These are phyloP conservation scores for Drosophila sturtevanti DNA, from an alignment of 1,140 invertebrate species.

Conservation along the genomic window DNA sequence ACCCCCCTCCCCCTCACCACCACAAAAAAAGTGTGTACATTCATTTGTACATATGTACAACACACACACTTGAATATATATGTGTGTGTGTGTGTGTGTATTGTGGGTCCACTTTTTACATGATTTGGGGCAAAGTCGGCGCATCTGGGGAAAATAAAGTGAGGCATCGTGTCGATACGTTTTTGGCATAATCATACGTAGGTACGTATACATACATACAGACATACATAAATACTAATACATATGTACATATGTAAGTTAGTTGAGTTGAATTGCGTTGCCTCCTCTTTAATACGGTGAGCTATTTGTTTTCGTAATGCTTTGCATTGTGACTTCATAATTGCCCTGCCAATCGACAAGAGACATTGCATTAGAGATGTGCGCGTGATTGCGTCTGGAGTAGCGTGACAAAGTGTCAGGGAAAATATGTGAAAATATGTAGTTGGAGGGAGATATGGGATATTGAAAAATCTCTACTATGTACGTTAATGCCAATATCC, in stretches of 20 bases:
- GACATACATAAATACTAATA: no score
- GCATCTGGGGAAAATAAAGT: conserved; percentile 23
- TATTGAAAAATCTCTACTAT: no score
- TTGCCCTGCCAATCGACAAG: conserved; percentile 34
- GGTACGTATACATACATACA: no score
- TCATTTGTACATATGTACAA: conserved; percentile 9
- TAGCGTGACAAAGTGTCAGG: not conserved
- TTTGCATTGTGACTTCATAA: conserved; percentile 35
- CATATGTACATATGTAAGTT: not conserved
- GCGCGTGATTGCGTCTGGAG: not conserved
- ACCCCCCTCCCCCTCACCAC: not conserved
- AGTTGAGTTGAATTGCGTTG: conserved; percentile 25
- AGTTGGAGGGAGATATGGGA: no score
- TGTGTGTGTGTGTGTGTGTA: not conserved
- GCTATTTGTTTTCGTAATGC: conserved; percentile 50
- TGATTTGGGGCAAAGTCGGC: conserved; percentile 11
- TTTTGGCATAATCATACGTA: conserved; percentile 2
- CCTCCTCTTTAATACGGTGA: conserved; percentile 41
- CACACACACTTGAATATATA: conserved; percentile 30
- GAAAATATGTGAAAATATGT: no score
- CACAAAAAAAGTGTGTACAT: conserved; percentile 20
- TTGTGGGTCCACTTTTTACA: conserved; percentile 2
- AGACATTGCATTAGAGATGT: conserved; percentile 31
- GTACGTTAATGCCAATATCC: no score
- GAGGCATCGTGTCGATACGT: conserved; percentile 1